phyloP scores from a whole-genome alignment of 2,113 vertebrate species.

The Chionis minor region DNA sequence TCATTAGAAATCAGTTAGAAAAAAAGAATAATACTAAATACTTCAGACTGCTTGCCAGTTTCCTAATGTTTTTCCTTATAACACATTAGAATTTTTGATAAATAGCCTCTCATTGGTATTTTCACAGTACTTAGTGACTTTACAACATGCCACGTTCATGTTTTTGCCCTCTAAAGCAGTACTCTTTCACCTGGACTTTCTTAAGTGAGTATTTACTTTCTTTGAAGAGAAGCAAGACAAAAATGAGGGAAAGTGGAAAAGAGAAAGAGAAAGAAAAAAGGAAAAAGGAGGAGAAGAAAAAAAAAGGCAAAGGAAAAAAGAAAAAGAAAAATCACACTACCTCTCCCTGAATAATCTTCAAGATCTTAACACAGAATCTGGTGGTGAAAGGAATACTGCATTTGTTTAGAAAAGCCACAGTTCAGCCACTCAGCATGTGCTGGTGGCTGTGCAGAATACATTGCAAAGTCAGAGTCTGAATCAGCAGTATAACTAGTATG shows the following conservation, averaged over 20 bases:
- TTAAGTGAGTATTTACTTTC: not conserved
- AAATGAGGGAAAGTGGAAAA: not conserved
- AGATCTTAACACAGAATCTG: not conserved
- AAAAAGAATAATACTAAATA: not conserved
- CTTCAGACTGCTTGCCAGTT: not conserved
- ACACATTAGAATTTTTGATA: not conserved
- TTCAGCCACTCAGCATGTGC: not conserved
- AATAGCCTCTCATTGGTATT: not conserved
- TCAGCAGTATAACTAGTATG: not conserved
- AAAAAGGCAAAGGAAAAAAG: not conserved
- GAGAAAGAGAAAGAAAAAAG: not conserved
- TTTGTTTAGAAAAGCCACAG: not conserved
- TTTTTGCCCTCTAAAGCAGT: not conserved
- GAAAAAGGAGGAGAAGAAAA: fast-evolving
- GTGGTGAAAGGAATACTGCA: not conserved
- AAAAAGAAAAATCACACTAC: too few species aligned
- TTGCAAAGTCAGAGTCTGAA: not conserved
- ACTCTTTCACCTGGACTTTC: not conserved
- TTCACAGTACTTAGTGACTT: not conserved
- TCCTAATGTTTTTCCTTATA: not conserved
- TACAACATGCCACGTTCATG: not conserved
- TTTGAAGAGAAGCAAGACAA: not conserved
- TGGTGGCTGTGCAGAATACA: not conserved
- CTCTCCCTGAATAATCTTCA: not conserved
- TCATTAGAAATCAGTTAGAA: not conserved